phyloP scores from a whole-genome alignment of 2,797 vertebrate genomes.

The Urosaurus nigricauda region DNA sequence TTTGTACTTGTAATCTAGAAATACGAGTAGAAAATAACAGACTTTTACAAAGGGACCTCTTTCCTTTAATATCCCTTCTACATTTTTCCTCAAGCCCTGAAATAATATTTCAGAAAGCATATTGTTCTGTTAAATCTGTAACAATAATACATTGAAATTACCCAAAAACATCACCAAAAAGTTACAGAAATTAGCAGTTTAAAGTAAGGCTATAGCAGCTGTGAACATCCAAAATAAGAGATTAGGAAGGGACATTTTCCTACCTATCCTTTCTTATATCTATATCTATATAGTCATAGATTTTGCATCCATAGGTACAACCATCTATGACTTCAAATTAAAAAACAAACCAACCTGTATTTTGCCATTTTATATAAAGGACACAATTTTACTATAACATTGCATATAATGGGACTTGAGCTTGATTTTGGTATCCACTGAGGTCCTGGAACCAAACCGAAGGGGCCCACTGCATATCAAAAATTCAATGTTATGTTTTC shows the following conservation, averaged over 20 bases:
- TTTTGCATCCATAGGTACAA: too few relatives aligned
- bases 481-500: background rate
- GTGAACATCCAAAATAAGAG: too few relatives aligned
- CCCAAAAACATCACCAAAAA: background rate
- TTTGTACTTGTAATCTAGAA: background rate
- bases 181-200: slow-evolving; percentile 1
- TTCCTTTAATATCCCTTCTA: background rate
- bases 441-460: too few relatives aligned
- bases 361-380: too few relatives aligned
- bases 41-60: background rate
- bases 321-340: too few relatives aligned
- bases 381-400: too few relatives aligned
- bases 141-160: background rate
- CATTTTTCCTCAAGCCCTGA: background rate
- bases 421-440: too few relatives aligned
- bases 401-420: too few relatives aligned
- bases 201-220: background rate
- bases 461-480: background rate
- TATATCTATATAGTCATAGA: background rate
- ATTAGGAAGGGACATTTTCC: background rate
- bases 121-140: background rate
- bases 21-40: background rate
- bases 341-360: too few relatives aligned
- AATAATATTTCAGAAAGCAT: background rate
- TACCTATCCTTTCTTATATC: background rate